Evolutionary conservation across 2,888 invertebrate genomes (phyloP).

Genomic region (Cephalotes varians): DNA sequence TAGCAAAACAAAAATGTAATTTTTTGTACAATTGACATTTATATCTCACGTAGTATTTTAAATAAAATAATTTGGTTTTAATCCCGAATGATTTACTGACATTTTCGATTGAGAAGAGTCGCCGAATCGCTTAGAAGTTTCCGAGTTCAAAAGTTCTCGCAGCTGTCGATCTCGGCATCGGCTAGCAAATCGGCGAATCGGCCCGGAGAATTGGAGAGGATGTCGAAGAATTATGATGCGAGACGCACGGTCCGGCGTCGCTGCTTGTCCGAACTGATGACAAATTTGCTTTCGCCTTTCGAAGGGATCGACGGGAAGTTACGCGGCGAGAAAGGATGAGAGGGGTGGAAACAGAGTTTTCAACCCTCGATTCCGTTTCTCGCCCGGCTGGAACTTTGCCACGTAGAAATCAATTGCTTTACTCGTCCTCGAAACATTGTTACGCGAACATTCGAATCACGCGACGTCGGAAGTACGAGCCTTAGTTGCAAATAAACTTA

Average conservation of each 20-base stretch:
- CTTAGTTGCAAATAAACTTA: constrained; percentile 14
- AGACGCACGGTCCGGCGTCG: constrained; percentile 52
- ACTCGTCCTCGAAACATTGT: constrained; percentile 74
- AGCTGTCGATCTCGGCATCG: constrained; percentile 40
- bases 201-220: constrained; percentile 65
- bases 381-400: constrained; percentile 76
- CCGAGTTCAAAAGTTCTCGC: constrained; percentile 29
- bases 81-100: neutral
- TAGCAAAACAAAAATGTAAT: neutral
- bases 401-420: constrained; percentile 78
- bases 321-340: neutral
- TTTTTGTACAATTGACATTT: neutral
- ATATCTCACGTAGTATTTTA: neutral
- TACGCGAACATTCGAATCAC: constrained; percentile 75
- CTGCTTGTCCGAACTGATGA: constrained; percentile 70
- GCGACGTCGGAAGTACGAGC: constrained; percentile 56
- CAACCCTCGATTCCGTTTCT: constrained; percentile 63
- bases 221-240: constrained; percentile 69
- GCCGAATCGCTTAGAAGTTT: constrained; percentile 27
- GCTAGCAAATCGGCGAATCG: constrained; percentile 57
- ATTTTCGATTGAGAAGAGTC: neutral
- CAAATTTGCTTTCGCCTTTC: constrained; percentile 77
- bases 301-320: constrained; percentile 5
- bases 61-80: neutral
- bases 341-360: constrained; percentile 55